Conservation (phyloP, 2,113 vertebrate genomes). For the Centropristis striata region DNA sequence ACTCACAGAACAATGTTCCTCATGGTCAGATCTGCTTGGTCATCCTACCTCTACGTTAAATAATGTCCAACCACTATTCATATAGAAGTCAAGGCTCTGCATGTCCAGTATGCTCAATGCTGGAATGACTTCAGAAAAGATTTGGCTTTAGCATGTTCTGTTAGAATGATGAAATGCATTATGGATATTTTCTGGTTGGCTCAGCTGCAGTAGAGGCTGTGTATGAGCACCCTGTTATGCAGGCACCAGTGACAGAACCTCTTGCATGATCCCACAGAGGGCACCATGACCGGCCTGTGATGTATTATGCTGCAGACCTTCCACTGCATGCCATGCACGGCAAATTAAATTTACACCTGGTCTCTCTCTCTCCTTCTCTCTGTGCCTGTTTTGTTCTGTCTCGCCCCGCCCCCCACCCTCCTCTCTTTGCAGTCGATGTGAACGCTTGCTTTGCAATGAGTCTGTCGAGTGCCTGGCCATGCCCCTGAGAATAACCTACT, state of each 20-base stretch:
- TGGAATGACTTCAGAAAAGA: constrained; percentile 46
- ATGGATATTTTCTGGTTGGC: constrained; percentile 29
- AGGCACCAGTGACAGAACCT: constrained; percentile 28
- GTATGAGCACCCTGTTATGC: constrained; percentile 26
- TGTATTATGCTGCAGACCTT: constrained; percentile 46
- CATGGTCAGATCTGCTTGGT: neutral
- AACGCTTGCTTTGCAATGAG: constrained; percentile 98
- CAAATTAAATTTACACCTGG: constrained; percentile 71
- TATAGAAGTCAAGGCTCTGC: constrained; percentile 47
- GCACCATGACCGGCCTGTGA: constrained; percentile 55
- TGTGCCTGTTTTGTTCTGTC: constrained; percentile 72
- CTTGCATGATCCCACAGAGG: constrained; percentile 75
- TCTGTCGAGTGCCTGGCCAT: constrained; percentile 94
- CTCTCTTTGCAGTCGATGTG: constrained; percentile 95
- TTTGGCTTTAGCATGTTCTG: constrained; percentile 72
- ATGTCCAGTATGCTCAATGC: constrained; percentile 67
- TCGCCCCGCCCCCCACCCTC: constrained; percentile 71
- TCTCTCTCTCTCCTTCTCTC: constrained; percentile 70
- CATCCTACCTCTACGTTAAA: neutral
- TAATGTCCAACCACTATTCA: neutral
- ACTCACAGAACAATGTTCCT: constrained; percentile 11
- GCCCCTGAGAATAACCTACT: constrained; percentile 98
- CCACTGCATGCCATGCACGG: constrained; percentile 83
- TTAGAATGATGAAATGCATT: constrained; percentile 41
- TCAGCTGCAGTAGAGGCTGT: constrained; percentile 31